Evolutionary conservation across 2,888 invertebrate genomes (phyloP).

Genomic region (Noctua comes): DNA sequence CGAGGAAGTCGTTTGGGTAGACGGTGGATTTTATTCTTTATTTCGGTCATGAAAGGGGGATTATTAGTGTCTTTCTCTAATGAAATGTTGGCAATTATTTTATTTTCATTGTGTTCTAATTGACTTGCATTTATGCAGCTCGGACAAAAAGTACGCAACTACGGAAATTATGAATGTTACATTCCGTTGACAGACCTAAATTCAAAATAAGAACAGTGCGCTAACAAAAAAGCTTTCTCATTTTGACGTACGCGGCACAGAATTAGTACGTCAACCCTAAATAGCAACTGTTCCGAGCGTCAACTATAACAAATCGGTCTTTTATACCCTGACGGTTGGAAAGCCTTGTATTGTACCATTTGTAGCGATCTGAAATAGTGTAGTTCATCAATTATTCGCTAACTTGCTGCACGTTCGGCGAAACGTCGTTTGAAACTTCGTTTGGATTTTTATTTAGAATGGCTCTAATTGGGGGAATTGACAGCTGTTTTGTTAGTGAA

Average conservation of each 20-base stretch:
- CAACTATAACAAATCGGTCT: conserved; percentile 51
- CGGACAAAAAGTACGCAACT: background rate
- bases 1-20: conserved; percentile 85
- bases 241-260: conserved; percentile 34
- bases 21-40: conserved; percentile 79
- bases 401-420: conserved; percentile 40
- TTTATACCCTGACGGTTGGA: conserved; percentile 42
- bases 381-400: conserved; percentile 61
- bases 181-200: conserved; percentile 19
- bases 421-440: conserved; percentile 44
- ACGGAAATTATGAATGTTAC: conserved; percentile 12
- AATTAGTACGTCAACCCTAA: conserved; percentile 56
- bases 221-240: conserved; percentile 37
- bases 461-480: conserved; percentile 42
- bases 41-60: conserved; percentile 47
- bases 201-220: conserved; percentile 28
- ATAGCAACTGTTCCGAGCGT: conserved; percentile 36
- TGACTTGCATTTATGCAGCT: background rate
- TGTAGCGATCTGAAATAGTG: conserved; percentile 51
- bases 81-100: background rate
- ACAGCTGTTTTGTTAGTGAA: conserved; percentile 36
- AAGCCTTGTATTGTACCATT: conserved; percentile 46
- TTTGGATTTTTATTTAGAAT: conserved; percentile 55
- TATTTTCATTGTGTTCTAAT: background rate
- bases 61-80: conserved; percentile 35